phyloP scores from a whole-genome alignment of 2,113 vertebrate species.

The Piaya cayana region DNA sequence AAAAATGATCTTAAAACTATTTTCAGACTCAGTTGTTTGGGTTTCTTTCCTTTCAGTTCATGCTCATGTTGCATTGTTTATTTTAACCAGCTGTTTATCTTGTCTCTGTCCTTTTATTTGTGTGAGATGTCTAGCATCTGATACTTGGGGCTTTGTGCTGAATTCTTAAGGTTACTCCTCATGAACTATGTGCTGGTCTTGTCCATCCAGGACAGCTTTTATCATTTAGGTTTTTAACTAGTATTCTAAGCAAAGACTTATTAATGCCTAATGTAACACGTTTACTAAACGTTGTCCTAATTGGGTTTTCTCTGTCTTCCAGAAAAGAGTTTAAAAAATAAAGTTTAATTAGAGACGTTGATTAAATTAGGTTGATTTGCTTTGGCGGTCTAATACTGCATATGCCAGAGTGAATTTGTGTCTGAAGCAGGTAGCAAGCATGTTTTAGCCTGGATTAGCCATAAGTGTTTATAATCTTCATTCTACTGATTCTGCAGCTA shows the following conservation, averaged over 20 bases:
- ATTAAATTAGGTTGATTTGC: slow-evolving; percentile 56
- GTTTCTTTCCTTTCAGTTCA: neutral
- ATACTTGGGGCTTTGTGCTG: neutral
- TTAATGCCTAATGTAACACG: neutral
- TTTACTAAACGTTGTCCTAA: neutral
- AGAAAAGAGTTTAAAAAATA: slow-evolving; percentile 25
- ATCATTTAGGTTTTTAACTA: neutral
- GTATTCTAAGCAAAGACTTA: neutral
- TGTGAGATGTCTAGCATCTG: neutral
- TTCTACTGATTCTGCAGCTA: neutral
- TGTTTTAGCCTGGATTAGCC: slow-evolving; percentile 57
- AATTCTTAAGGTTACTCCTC: neutral
- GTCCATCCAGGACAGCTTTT: neutral
- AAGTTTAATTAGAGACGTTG: slow-evolving; percentile 34
- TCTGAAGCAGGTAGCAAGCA: slow-evolving; percentile 26
- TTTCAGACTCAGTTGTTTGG: neutral
- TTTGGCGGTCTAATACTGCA: slow-evolving; percentile 25
- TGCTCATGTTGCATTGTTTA: neutral
- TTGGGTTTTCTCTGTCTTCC: slow-evolving; percentile 1
- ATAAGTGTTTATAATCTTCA: slow-evolving; percentile 30
- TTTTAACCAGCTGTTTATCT: slow-evolving; percentile 1
- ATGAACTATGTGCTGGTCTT: neutral
- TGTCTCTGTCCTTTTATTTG: neutral
- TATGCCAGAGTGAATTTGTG: slow-evolving; percentile 43
- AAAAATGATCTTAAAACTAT: neutral